phyloP scores from a whole-genome alignment of 2,797 vertebrate species.

The Nyctibius grandis region DNA sequence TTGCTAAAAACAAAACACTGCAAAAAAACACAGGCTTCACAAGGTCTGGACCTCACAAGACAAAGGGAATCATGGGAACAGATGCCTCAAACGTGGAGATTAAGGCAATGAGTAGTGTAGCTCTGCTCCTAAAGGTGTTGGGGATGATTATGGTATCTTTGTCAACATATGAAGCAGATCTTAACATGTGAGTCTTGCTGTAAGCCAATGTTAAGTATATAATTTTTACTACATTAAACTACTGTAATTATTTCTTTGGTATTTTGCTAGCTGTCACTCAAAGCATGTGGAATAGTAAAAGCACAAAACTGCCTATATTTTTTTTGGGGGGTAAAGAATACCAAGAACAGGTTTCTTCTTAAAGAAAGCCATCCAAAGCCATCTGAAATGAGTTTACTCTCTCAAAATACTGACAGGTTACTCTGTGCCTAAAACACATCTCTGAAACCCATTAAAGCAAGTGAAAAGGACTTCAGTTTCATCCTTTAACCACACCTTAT shows the following conservation, averaged over 20 bases:
- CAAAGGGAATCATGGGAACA: slow-evolving; percentile 6
- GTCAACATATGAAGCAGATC: neutral
- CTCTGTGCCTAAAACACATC: slow-evolving; percentile 56
- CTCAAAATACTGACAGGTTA: slow-evolving; percentile 43
- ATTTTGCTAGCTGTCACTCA: neutral
- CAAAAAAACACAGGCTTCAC: neutral
- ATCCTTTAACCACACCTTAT: slow-evolving; percentile 39
- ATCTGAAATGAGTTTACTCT: slow-evolving; percentile 34
- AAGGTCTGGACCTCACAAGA: neutral
- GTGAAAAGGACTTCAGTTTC: slow-evolving; percentile 47
- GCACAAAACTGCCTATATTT: neutral
- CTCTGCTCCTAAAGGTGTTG: neutral
- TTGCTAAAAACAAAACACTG: slow-evolving; percentile 29
- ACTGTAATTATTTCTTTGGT: neutral
- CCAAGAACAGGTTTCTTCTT: slow-evolving; percentile 16
- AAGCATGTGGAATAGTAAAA: neutral
- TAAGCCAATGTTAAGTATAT: neutral
- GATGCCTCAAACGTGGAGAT: neutral
- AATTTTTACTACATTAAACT: neutral
- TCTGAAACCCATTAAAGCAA: slow-evolving; percentile 48
- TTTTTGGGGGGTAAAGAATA: neutral
- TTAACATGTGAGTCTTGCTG: neutral
- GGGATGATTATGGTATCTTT: neutral
- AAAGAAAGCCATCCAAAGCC: slow-evolving; percentile 39
- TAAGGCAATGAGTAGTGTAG: neutral